phyloP scores from a whole-genome alignment of 2,797 vertebrate species.

The Danio kyathit region DNA sequence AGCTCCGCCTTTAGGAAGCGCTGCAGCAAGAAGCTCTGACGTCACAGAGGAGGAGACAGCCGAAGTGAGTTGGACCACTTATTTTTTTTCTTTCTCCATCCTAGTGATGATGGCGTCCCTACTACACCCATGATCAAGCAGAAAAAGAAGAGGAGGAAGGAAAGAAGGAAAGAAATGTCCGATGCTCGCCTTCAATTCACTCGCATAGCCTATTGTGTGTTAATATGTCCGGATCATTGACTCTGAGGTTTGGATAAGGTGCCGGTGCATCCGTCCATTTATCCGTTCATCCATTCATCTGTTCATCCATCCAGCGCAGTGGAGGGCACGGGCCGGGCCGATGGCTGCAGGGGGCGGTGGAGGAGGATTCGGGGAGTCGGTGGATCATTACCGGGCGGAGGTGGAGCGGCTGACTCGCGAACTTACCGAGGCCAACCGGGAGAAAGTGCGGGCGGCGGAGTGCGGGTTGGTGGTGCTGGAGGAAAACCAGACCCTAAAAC shows the following conservation, averaged over 20 bases:
- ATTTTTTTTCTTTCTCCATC: conserved; percentile 56
- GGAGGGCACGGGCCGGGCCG: conserved; percentile 68
- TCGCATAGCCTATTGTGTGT: background rate
- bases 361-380: conserved; percentile 75
- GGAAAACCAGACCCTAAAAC: conserved; percentile 95
- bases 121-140: conserved; percentile 85
- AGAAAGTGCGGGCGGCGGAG: conserved; percentile 96
- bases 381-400: conserved; percentile 88
- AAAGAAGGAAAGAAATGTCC: conserved; percentile 62
- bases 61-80: conserved; percentile 55
- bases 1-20: background rate
- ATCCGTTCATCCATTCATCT: conserved; percentile 63
- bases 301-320: conserved; percentile 53
- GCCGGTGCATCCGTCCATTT: conserved; percentile 57
- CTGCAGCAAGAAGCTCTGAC: conserved; percentile 59
- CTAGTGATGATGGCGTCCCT: conserved; percentile 78
- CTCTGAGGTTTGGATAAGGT: conserved; percentile 48
- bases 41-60: conserved; percentile 66
- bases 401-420: conserved; percentile 91
- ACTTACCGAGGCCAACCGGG: conserved; percentile 92
- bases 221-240: conserved; percentile 47
- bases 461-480: conserved; percentile 95
- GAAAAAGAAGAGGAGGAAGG: conserved; percentile 72
- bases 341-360: conserved; percentile 89
- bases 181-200: background rate